Evolutionary conservation across 2,797 vertebrate species (phyloP).

Genomic region (Brachyalestes nurse): DNA sequence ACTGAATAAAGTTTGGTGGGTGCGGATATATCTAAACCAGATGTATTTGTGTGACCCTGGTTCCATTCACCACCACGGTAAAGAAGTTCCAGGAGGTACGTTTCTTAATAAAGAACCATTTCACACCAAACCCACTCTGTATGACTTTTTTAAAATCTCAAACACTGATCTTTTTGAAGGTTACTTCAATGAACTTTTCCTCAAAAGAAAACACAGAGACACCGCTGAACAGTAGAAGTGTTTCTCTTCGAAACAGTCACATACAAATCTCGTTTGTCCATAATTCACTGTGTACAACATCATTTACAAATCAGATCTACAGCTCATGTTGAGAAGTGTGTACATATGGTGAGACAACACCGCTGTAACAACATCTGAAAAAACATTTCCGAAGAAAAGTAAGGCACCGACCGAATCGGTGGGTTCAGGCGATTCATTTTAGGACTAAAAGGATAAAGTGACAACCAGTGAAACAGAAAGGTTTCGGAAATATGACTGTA

Average conservation of each 20-base stretch:
- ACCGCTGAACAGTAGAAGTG: slow-evolving; percentile 30
- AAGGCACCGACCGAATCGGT: slow-evolving; percentile 84
- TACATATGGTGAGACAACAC: slow-evolving; percentile 68
- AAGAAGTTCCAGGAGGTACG: no score
- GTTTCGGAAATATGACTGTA: slow-evolving; percentile 55
- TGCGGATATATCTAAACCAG: no score
- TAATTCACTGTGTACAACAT: slow-evolving; percentile 76
- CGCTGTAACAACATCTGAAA: slow-evolving; percentile 46
- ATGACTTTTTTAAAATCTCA: no score
- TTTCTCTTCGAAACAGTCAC: slow-evolving; percentile 73
- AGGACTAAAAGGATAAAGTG: slow-evolving; percentile 21
- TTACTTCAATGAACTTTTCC: no score
- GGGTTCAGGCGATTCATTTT: slow-evolving; percentile 73
- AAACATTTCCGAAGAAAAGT: slow-evolving; percentile 67
- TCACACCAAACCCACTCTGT: no score
- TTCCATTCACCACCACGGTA: no score
- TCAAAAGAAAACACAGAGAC: slow-evolving; percentile 29
- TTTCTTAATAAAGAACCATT: no score
- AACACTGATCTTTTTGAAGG: no score
- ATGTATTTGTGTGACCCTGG: no score
- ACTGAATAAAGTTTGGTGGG: no score
- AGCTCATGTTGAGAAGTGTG: slow-evolving; percentile 61
- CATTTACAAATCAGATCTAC: slow-evolving; percentile 72
- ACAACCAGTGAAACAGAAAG: slow-evolving; percentile 36
- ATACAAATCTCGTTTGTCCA: slow-evolving; percentile 73